Evolutionary conservation across 2,888 invertebrate genomes (phyloP).

Genomic region (Meteorus colon): DNA sequence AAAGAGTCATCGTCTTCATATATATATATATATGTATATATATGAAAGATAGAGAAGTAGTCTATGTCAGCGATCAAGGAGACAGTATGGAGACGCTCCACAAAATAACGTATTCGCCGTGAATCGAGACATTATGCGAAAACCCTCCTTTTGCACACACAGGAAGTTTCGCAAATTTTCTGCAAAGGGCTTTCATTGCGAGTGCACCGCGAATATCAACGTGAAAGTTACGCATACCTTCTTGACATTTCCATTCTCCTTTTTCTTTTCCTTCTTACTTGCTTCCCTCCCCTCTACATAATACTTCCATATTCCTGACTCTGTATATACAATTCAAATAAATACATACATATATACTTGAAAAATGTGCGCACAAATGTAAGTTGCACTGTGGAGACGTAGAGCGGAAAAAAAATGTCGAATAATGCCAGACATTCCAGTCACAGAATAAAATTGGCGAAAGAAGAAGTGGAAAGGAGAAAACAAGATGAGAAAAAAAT

Average conservation of each 20-base stretch:
- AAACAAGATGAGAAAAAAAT: not conserved
- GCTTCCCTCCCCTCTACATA: not conserved
- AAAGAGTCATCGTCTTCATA: slow-evolving; percentile 2
- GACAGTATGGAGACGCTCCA: slow-evolving; percentile 16
- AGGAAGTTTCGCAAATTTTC: slow-evolving; percentile 33
- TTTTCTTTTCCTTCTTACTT: slow-evolving; percentile 10
- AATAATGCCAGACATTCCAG: not conserved
- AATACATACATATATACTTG: not conserved
- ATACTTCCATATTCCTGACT: not conserved
- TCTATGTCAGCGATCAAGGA: slow-evolving; percentile 29
- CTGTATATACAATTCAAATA: not conserved
- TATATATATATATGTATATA: slow-evolving; percentile 24
- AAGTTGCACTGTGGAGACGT: too few species aligned
- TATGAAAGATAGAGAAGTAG: not conserved
- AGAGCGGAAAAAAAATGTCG: too few species aligned
- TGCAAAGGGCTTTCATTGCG: slow-evolving; percentile 30
- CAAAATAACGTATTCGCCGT: slow-evolving; percentile 38
- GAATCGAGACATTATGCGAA: slow-evolving; percentile 42
- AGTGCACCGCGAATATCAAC: slow-evolving; percentile 25
- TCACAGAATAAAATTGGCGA: not conserved
- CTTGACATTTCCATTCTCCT: slow-evolving; percentile 28
- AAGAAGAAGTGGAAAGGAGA: not conserved
- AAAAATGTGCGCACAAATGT: too few species aligned
- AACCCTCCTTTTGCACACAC: slow-evolving; percentile 4
- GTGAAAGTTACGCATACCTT: slow-evolving; percentile 25